A percentile compares a stretch with the other conserved stretches of the same genome.
phyloP scores from a whole-genome alignment of 2,797 vertebrate genomes.

The Alcedo quadribrachys region DNA sequence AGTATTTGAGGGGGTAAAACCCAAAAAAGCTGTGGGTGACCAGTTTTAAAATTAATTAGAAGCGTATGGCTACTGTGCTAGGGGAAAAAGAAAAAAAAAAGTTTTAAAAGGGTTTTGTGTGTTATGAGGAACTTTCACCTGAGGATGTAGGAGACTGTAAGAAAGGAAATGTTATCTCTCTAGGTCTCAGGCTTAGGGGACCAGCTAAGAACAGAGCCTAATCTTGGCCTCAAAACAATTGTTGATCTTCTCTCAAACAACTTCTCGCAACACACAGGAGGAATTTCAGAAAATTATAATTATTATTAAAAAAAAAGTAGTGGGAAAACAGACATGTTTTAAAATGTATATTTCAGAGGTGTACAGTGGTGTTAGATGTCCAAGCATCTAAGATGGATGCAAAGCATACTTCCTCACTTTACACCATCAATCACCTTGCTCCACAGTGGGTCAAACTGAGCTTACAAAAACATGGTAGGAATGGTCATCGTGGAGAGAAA shows the following conservation, averaged over 20 bases:
- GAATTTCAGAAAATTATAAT: not conserved
- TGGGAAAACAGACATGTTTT: not conserved
- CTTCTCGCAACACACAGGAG: not conserved
- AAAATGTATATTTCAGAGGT: not conserved
- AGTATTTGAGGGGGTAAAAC: conserved; percentile 3
- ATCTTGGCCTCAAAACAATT: not conserved
- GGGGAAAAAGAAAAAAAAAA: not conserved
- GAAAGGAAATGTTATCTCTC: not conserved
- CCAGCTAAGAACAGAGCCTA: not conserved
- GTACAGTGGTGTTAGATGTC: accelerated
- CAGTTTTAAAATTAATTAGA: not conserved
- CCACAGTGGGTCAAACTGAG: not conserved
- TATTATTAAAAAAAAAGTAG: not conserved
- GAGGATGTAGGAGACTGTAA: not conserved
- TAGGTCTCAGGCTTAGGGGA: accelerated
- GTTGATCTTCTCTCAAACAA: not conserved
- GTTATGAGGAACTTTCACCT: not conserved
- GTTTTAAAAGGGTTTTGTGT: not conserved
- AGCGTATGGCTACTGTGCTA: not conserved
- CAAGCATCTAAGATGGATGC: too few species aligned
- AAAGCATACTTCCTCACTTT: not conserved
- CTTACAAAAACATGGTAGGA: not conserved
- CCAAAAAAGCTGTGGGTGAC: not conserved
- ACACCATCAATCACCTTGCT: not conserved
- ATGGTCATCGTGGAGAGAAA: not conserved